Evolutionary conservation across 2,888 invertebrate genomes (phyloP).

Genomic region (Drosophila pseudotakahashii): DNA sequence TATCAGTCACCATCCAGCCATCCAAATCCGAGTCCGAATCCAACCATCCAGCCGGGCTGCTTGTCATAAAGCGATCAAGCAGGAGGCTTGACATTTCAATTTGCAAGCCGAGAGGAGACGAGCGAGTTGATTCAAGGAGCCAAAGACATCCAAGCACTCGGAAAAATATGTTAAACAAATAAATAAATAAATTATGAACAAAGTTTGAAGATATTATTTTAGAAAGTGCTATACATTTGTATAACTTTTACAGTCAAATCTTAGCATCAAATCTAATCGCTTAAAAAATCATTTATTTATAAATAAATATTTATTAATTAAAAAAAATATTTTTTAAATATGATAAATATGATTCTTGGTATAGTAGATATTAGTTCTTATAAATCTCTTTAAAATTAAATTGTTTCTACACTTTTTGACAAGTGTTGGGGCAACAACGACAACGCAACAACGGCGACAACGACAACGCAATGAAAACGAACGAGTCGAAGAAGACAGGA

Average conservation of each 20-base stretch:
- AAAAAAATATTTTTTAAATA: no score
- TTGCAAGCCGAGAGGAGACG: slow-evolving; percentile 62
- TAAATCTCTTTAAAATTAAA: no score
- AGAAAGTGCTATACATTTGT: no score
- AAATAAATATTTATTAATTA: no score
- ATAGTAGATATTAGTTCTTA: no score
- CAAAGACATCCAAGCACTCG: slow-evolving; percentile 19
- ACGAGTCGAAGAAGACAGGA: slow-evolving; percentile 38
- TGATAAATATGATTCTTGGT: no score
- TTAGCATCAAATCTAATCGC: no score
- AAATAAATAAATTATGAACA: background rate
- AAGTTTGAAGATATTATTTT: background rate
- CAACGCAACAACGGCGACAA: slow-evolving; percentile 8
- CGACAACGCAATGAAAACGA: slow-evolving; percentile 31
- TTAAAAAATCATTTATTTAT: no score
- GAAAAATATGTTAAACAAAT: background rate
- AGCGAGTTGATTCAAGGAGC: slow-evolving; percentile 38
- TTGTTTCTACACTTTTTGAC: background rate
- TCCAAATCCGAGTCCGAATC: background rate
- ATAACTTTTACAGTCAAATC: no score
- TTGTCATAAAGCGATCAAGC: slow-evolving; percentile 76
- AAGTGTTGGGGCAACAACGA: slow-evolving; percentile 4
- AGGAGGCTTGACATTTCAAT: slow-evolving; percentile 76
- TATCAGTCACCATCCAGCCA: slow-evolving; percentile 68
- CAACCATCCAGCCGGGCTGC: slow-evolving; percentile 56